These are phyloP conservation scores for Epinotia brunnichana DNA, from an alignment of 2,888 invertebrate genomes.

Conservation along the genomic window DNA sequence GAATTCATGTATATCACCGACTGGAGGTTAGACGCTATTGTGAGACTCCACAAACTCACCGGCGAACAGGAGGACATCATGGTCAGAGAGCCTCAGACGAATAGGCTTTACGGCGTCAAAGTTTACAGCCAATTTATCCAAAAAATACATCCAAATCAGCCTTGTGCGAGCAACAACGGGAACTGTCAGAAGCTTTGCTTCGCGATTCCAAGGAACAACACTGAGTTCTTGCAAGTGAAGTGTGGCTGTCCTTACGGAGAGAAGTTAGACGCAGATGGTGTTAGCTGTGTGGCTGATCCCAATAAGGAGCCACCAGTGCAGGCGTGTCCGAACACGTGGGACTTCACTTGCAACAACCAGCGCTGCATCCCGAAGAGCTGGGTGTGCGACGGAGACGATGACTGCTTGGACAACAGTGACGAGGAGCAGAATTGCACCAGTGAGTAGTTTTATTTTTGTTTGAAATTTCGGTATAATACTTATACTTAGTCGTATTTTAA, in stretches of 20 bases:
- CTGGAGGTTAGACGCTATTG: slow-evolving; percentile 97
- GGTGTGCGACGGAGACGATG: slow-evolving; percentile 98
- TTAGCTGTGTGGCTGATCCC: slow-evolving; percentile 90
- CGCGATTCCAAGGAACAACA: slow-evolving; percentile 88
- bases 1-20: slow-evolving; percentile 98
- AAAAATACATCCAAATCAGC: slow-evolving; percentile 88
- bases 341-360: slow-evolving; percentile 97
- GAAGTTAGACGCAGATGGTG: slow-evolving; percentile 87
- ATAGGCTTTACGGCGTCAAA: slow-evolving; percentile 95
- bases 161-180: slow-evolving; percentile 93
- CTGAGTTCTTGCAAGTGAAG: slow-evolving; percentile 83
- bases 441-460: slow-evolving; percentile 72
- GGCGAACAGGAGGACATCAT: slow-evolving; percentile 94
- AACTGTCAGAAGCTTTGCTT: slow-evolving; percentile 98
- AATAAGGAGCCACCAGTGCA: slow-evolving; percentile 93
- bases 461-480: too few species aligned
- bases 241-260: slow-evolving; percentile 98
- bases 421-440: slow-evolving; percentile 97
- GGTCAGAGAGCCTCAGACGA: slow-evolving; percentile 94
- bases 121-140: slow-evolving; percentile 92
- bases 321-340: slow-evolving; percentile 95
- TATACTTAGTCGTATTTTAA: too few species aligned
- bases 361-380: slow-evolving; percentile 96
- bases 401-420: slow-evolving; percentile 97
- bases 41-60: slow-evolving; percentile 93